These are phyloP conservation scores for Villa cingulata DNA, from an alignment of 2,888 invertebrate species.

Conservation along the genomic window DNA sequence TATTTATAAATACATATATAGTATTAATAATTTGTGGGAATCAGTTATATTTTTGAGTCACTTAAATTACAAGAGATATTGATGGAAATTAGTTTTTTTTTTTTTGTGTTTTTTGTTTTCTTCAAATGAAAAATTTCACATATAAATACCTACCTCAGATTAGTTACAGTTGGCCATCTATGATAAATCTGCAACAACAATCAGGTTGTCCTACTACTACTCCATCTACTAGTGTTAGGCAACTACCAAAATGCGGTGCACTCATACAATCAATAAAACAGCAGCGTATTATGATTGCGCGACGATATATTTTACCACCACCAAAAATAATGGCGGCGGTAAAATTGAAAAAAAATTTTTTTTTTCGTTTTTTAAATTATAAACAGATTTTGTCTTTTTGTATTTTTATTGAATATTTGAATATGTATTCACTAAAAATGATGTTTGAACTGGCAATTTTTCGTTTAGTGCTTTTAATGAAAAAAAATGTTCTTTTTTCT, in stretches of 20 bases:
- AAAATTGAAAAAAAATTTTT: conserved; percentile 8
- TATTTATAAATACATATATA: conserved; percentile 1
- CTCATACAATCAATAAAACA: conserved; percentile 21
- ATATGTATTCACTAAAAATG: no score
- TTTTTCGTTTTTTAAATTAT: neutral
- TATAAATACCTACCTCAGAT: conserved; percentile 27
- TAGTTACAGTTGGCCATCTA: conserved; percentile 41
- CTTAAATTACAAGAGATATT: conserved; percentile 3
- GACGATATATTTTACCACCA: conserved; percentile 22
- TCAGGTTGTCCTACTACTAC: conserved; percentile 11
- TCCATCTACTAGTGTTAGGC: conserved; percentile 8
- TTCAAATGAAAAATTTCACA: no score
- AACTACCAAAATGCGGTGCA: conserved; percentile 16
- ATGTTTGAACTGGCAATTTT: no score
- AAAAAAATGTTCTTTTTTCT: no score
- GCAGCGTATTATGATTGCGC: conserved; percentile 20
- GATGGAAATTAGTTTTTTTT: neutral
- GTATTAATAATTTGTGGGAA: conserved; percentile 4
- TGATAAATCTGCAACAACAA: neutral
- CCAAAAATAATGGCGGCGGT: conserved; percentile 18
- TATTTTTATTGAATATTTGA: neutral
- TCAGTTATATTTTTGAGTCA: neutral
- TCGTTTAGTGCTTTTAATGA: no score
- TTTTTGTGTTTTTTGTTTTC: neutral
- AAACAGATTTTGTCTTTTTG: neutral